Evolutionary conservation across 2,888 invertebrate species (phyloP), one percentile per base, ranked within the genome.

Genomic region (Heliconius erato): DNA sequence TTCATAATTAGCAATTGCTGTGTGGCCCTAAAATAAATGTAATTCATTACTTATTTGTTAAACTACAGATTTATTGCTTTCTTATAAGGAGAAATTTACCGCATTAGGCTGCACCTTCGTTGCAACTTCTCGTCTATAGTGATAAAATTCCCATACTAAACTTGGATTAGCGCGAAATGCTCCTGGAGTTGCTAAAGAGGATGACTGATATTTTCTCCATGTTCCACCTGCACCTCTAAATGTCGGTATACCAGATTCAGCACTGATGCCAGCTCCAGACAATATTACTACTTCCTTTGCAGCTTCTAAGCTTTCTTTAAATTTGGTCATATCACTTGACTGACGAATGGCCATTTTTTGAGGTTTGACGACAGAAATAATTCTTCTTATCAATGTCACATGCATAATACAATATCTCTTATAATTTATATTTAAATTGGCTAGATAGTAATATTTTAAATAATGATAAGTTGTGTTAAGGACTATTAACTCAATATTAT

Each of bases 71-170:
- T 23, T 40, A n/a, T 32, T 74, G 23, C 4, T 59, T 16, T 59
- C 23, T 35, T 44, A 12, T 72, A 35, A 26, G 32, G 3, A 32
- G 12, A 59, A 12, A 74, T 65, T 90, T 95, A 97, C 98, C 89
- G 96, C 96, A 91, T 98, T 98, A 19, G 98, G 98, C 84, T 96
- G 88, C 67, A 97, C 97, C 81, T 97, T 97, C 67, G 97, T 96
- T 69, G 98, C 98, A n/a, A 98, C 95, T 92, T 97, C 98, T 88
- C 98, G 94, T 85, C 98, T 96, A 89, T 98, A 98, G 89, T 98
- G 98, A 91, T 98, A 98, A 94, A 98, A 98, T 91, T 98, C 98
- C 98, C 98, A 98, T 49, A 99, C 98, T 49, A 98, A 94, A 44
- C 98, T 97, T 0, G 98, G 98, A 89, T 97, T 97, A 7, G 95